Percentiles rank a stretch among this genome's conserved stretches.
Conservation (phyloP, 2,113 vertebrate species). For the Astur gentilis region DNA sequence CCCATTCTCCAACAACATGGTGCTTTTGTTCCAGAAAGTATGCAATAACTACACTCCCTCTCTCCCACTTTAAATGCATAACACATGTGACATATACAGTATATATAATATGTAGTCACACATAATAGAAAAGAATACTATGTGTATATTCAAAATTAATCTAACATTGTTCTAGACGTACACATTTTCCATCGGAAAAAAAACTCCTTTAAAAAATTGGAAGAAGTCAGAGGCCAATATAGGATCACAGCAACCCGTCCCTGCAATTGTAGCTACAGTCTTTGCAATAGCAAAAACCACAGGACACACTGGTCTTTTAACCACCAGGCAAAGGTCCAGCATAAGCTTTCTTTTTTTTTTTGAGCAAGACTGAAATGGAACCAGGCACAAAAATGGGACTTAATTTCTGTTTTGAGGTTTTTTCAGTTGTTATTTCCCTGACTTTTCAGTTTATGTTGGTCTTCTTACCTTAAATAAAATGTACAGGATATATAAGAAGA, state of each 20-base stretch:
- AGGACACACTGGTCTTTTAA: background rate
- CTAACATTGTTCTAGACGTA: background rate
- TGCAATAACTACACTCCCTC: background rate
- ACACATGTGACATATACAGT: background rate
- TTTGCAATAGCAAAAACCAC: background rate
- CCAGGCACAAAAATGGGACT: background rate
- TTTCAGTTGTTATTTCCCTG: background rate
- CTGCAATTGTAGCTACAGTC: background rate
- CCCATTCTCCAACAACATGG: background rate
- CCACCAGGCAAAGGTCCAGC: background rate
- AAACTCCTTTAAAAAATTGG: background rate
- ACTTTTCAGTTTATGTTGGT: background rate
- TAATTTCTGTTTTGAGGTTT: accelerated
- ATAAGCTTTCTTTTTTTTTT: background rate
- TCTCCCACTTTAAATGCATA: background rate
- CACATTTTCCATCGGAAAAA: background rate
- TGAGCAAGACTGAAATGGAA: background rate
- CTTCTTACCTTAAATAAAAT: slow-evolving; percentile 93
- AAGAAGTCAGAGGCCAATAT: background rate
- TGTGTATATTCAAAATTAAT: background rate
- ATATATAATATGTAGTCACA: background rate
- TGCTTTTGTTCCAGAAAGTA: background rate
- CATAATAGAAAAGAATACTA: background rate
- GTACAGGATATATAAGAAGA: slow-evolving; percentile 92
- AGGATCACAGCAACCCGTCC: background rate